Evolutionary conservation across 2,888 invertebrate species (phyloP).

Genomic region (Neuroscelio doddi): DNA sequence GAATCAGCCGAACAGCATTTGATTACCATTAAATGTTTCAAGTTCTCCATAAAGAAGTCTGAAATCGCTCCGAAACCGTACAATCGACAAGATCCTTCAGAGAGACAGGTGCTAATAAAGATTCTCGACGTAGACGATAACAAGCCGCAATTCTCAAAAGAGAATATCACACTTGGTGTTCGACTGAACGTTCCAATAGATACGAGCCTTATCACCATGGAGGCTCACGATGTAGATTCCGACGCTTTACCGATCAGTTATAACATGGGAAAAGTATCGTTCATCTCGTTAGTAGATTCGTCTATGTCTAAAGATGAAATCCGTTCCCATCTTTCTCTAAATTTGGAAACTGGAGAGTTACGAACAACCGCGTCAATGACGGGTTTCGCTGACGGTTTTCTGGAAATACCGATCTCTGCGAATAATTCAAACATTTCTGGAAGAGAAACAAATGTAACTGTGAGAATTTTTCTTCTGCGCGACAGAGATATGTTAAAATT

Average conservation of each 20-base stretch:
- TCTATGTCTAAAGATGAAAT: constrained; percentile 70
- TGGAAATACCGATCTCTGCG: constrained; percentile 74
- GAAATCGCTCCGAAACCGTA: constrained; percentile 74
- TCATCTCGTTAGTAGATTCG: constrained; percentile 79
- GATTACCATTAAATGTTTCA: constrained; percentile 82
- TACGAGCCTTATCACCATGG: constrained; percentile 79
- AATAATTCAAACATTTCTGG: constrained; percentile 76
- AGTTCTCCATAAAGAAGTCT: constrained; percentile 67
- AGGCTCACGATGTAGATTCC: constrained; percentile 80
- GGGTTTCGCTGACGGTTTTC: constrained; percentile 64
- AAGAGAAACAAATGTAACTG: constrained; percentile 74
- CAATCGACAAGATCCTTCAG: constrained; percentile 81
- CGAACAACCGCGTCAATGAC: constrained; percentile 74
- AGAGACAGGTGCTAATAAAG: constrained; percentile 78
- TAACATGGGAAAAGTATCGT: constrained; percentile 78
- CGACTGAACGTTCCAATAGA: constrained; percentile 83
- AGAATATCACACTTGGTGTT: constrained; percentile 81
- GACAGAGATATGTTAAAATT: constrained; percentile 83
- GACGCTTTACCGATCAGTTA: constrained; percentile 79
- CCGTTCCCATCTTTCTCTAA: constrained; percentile 75
- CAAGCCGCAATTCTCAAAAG: constrained; percentile 78
- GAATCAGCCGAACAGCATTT: constrained; percentile 76
- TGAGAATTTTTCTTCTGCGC: constrained; percentile 81
- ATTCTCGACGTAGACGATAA: constrained; percentile 84
- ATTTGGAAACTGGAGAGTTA: constrained; percentile 81